These are phyloP conservation scores for Drosophila silvestris DNA, from an alignment of 2,888 invertebrate species.

Conservation along the genomic window DNA sequence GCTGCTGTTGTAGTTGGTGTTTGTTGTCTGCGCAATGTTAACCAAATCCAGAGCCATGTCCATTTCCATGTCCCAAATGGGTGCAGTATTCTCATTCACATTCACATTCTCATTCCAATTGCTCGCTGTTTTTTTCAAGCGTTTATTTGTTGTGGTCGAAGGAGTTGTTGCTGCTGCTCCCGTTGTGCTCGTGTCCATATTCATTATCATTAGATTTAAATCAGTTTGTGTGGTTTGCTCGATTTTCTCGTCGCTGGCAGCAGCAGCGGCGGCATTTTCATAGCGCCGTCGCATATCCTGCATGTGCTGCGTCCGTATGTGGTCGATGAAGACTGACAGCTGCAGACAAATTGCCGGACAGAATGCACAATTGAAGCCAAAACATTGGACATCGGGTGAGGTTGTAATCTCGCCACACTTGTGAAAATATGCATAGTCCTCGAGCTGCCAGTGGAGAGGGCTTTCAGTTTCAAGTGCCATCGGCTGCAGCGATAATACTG, in stretches of 20 bases:
- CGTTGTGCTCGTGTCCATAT: constrained; percentile 58
- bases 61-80: constrained; percentile 46
- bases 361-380: constrained; percentile 81
- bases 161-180: constrained; percentile 2
- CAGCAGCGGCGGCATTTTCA: constrained; percentile 34
- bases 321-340: constrained; percentile 76
- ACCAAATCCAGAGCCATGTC: constrained; percentile 51
- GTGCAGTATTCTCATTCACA: not conserved
- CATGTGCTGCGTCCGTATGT: constrained; percentile 74
- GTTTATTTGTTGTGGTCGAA: constrained; percentile 50
- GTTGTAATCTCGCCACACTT: constrained; percentile 82
- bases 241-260: constrained; percentile 42
- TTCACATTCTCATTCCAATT: constrained; percentile 49
- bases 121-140: constrained; percentile 32
- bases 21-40: constrained; percentile 32
- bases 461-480: constrained; percentile 28
- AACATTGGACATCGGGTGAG: constrained; percentile 79
- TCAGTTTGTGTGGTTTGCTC: constrained; percentile 70
- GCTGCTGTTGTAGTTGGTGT: constrained; percentile 16
- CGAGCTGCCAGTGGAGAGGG: constrained; percentile 69
- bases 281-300: constrained; percentile 75
- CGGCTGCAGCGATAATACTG: constrained; percentile 52
- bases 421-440: constrained; percentile 78
- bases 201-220: constrained; percentile 56
- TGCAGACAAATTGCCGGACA: constrained; percentile 80